Conservation (phyloP, 53 echinoderm and acorn worm genomes). For the Holothuria leucospilota region DNA sequence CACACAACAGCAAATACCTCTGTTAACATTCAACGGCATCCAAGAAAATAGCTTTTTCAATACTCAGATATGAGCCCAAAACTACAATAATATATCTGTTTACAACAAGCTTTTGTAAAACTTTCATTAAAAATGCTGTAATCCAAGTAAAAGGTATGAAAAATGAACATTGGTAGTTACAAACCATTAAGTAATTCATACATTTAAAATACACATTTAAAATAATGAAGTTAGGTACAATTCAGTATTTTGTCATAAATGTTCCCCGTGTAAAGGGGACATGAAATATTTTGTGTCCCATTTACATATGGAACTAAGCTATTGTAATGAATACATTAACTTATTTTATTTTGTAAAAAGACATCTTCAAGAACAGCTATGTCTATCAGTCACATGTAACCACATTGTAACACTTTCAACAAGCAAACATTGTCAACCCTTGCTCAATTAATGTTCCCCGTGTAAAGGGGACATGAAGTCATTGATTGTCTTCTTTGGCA, state of each 20-base stretch:
- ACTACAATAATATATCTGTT: background rate
- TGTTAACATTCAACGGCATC: background rate
- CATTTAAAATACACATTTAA: background rate
- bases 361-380: too few species aligned
- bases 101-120: background rate
- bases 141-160: background rate
- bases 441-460: too few species aligned
- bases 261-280: too few species aligned
- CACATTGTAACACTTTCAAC: too few species aligned
- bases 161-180: background rate
- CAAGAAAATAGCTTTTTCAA: background rate
- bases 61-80: background rate
- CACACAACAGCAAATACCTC: background rate
- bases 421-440: too few species aligned
- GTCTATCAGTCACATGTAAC: too few species aligned
- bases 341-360: too few species aligned
- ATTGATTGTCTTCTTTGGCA: too few species aligned
- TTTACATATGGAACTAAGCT: too few species aligned
- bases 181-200: background rate
- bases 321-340: too few species aligned
- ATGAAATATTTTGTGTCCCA: too few species aligned
- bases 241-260: background rate
- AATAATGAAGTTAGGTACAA: slow-evolving; percentile 2
- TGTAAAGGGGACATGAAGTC: too few species aligned
- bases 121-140: background rate